Evolutionary conservation across 2,888 invertebrate genomes (phyloP), one percentile per base, ranked within the genome.

Genomic region (Tachystola acroxantha): DNA sequence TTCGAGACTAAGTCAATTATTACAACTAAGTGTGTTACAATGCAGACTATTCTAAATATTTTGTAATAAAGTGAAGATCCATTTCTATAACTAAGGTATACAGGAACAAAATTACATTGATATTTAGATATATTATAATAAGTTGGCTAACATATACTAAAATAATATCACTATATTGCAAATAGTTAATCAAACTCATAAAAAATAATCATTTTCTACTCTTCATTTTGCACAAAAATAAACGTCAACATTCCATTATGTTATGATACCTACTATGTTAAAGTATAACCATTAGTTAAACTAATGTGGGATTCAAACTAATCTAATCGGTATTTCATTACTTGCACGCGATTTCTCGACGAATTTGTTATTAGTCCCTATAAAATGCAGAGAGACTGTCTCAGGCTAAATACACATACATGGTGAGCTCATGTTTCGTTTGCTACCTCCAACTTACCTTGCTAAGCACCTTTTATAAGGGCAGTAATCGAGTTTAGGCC

Each of bases 161-260:
- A 74, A 66, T 76, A 76, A 72, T 75, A 80, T 78, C 75, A 79
- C 76, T 80, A 77, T 70, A 65, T 68, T 64, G 65, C 65, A 69
- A 66, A 68, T 50, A 48, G 44, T 63, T n/a, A 69, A 67, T 72
- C 57, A 61, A 71, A 69, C 61, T 55, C 55, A 64, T 68, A 67
- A 61, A 67, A 64, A 69, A 71, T 42, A 67, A 66, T 71, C 58
- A 68, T 61, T 67, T 57, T 57, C 55, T 51, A 49, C 59, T 58
- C 51, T 64, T 53, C 47, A 56, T 66, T 67, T 69, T 71, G 63
- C 71, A 73, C 64, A 68, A 73, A 68, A 72, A 72, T 64, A 72
- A 58, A 55, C 66, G 64, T 67, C 56, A 76, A 75, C 68, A 70
- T 67, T 75, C 64, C 66, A 75, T 69, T 16, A 68, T 56, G 61